phyloP scores from a whole-genome alignment of 2,888 invertebrate species.

The Parnassius orleans region DNA sequence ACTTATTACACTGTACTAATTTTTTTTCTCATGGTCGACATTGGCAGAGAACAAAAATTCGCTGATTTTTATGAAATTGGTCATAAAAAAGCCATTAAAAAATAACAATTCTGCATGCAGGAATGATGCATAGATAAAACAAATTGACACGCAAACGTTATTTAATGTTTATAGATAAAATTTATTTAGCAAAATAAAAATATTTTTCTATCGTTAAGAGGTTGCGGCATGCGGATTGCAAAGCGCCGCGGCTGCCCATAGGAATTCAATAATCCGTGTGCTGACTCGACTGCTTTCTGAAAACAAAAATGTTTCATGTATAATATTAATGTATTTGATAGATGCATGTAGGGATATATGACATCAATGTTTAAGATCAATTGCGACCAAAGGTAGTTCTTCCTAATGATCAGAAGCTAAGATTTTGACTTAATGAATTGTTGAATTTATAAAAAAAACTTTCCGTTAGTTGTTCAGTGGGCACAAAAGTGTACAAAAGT shows the following conservation, averaged over 20 bases:
- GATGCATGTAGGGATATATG: no score
- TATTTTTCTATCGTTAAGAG: constrained; percentile 56
- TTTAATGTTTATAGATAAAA: not conserved
- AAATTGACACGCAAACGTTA: not conserved
- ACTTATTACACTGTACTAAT: not conserved
- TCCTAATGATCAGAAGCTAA: no score
- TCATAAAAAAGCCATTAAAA: no score
- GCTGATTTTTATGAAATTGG: not conserved
- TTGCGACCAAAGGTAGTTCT: no score
- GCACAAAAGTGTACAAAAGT: no score
- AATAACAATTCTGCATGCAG: not conserved
- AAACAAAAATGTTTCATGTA: constrained; percentile 26
- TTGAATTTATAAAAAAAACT: no score
- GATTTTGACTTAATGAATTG: no score
- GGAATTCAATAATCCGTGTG: constrained; percentile 29
- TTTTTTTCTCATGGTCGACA: not conserved
- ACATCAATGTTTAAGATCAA: no score
- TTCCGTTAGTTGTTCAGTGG: no score
- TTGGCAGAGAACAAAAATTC: not conserved
- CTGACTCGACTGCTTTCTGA: constrained; percentile 41
- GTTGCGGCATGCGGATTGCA: constrained; percentile 41
- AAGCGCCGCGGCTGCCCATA: constrained; percentile 33
- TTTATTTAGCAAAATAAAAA: constrained; percentile 41
- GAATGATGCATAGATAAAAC: not conserved
- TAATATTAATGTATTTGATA: constrained; percentile 23